phyloP scores from a whole-genome alignment of 2,888 invertebrate species.

The Parnassius mnemosyne region DNA sequence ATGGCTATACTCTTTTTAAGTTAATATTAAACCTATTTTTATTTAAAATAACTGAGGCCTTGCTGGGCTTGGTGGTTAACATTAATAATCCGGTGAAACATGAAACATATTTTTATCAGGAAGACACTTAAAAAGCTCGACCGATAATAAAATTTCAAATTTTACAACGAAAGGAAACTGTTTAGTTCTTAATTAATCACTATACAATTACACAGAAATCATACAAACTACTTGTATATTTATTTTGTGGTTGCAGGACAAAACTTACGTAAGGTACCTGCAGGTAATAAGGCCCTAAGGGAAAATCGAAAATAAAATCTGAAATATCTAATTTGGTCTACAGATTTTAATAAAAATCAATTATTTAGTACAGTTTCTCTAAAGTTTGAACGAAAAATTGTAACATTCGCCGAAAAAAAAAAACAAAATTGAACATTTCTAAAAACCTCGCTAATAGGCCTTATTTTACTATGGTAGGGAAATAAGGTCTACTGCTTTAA shows the following conservation, averaged over 20 bases:
- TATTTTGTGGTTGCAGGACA: constrained; percentile 31
- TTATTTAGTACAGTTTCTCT: too few relatives aligned
- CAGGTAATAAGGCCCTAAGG: too few relatives aligned
- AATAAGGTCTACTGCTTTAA: too few relatives aligned
- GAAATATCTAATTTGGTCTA: too few relatives aligned
- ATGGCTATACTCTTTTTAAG: neutral
- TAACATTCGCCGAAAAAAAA: too few relatives aligned
- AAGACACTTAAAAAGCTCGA: constrained; percentile 53
- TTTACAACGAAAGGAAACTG: constrained; percentile 20
- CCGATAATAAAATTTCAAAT: constrained; percentile 37
- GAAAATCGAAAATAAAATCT: too few relatives aligned
- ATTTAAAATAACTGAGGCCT: neutral
- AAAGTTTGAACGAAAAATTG: too few relatives aligned
- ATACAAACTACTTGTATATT: constrained; percentile 20
- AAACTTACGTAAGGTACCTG: too few relatives aligned
- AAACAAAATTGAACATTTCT: too few relatives aligned
- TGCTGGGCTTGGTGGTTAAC: constrained; percentile 6
- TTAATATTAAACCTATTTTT: neutral
- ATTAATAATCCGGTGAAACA: neutral
- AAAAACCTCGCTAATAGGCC: too few relatives aligned
- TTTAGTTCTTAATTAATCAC: constrained; percentile 31
- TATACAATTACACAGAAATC: constrained; percentile 36
- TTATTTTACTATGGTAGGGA: too few relatives aligned
- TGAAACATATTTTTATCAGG: constrained; percentile 31
- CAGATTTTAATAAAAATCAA: too few relatives aligned